phyloP scores from a whole-genome alignment of 2,113 vertebrate species.

The Amblyopsis rosae region DNA sequence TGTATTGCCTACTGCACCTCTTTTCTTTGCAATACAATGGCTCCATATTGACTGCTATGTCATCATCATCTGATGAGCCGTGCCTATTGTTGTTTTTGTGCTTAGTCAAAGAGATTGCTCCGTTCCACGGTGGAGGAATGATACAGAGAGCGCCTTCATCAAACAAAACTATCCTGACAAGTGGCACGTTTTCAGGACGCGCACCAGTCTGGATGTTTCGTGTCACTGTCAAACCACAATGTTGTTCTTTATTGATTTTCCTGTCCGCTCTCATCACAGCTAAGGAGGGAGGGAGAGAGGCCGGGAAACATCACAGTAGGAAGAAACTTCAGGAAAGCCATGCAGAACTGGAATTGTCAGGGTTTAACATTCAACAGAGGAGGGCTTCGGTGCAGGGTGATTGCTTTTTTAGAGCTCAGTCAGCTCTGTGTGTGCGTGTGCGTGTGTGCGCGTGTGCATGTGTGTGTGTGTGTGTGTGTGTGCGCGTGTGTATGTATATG shows the following conservation, averaged over 20 bases:
- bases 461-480: constrained; percentile 5
- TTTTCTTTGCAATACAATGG: neutral
- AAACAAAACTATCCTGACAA: constrained; percentile 48
- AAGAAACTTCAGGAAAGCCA: constrained; percentile 51
- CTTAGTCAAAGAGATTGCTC: constrained; percentile 10
- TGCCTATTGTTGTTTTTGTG: constrained; percentile 12
- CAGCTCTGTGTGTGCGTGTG: neutral
- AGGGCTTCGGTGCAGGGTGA: constrained; percentile 41
- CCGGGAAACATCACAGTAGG: constrained; percentile 34
- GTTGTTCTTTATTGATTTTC: constrained; percentile 66
- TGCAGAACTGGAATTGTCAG: constrained; percentile 41
- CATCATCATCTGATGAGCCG: constrained; percentile 24
- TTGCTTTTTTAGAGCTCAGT: constrained; percentile 26
- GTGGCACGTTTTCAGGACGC: constrained; percentile 27
- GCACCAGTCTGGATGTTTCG: constrained; percentile 47
- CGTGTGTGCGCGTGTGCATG: constrained; percentile 54
- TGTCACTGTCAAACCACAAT: constrained; percentile 60
- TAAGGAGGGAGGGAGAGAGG: constrained; percentile 30
- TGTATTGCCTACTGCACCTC: neutral
- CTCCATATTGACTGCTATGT: neutral
- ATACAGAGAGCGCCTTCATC: constrained; percentile 39
- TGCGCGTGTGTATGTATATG: constrained; percentile 41
- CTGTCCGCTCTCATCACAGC: constrained; percentile 58
- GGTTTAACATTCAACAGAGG: constrained; percentile 46
- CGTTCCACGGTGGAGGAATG: constrained; percentile 21